phyloP scores from a whole-genome alignment of 2,113 vertebrate species.

The Rhinogobius similis region DNA sequence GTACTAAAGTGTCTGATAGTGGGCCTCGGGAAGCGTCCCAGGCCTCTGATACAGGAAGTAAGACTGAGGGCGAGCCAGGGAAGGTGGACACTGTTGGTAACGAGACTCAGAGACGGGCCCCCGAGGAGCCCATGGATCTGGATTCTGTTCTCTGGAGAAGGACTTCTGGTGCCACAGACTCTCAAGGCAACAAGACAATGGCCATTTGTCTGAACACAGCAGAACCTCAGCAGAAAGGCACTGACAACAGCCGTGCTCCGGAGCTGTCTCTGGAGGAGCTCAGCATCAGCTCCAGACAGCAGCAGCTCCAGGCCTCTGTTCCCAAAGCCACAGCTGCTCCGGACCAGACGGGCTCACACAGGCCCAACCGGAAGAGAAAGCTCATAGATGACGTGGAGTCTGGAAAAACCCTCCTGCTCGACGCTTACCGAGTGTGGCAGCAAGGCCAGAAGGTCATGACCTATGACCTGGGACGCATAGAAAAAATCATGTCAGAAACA shows the following conservation, averaged over 20 bases:
- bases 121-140: slow-evolving; percentile 89
- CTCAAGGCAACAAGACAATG: slow-evolving; percentile 58
- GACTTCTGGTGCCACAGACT: slow-evolving; percentile 59
- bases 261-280: slow-evolving; percentile 95
- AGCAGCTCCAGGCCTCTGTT: slow-evolving; percentile 57
- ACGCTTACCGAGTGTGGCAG: slow-evolving; percentile 97
- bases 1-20: slow-evolving; percentile 69
- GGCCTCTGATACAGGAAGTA: slow-evolving; percentile 72
- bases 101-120: slow-evolving; percentile 68
- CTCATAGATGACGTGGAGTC: slow-evolving; percentile 85
- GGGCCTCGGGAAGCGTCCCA: slow-evolving; percentile 74
- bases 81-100: slow-evolving; percentile 60
- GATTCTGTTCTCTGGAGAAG: slow-evolving; percentile 73
- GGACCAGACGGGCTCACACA: slow-evolving; percentile 64
- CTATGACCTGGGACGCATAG: slow-evolving; percentile 91
- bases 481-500: slow-evolving; percentile 97
- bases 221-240: slow-evolving; percentile 73
- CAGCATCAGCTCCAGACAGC: slow-evolving; percentile 88
- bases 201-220: slow-evolving; percentile 49
- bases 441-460: slow-evolving; percentile 96
- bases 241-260: slow-evolving; percentile 78
- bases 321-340: slow-evolving; percentile 44
- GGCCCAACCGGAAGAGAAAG: slow-evolving; percentile 87
- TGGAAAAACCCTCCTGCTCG: slow-evolving; percentile 89
- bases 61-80: slow-evolving; percentile 51